Percentiles rank a stretch among this genome's conserved stretches.
These are phyloP conservation scores for Gastrophryne carolinensis DNA, from an alignment of 2,797 vertebrate genomes.

Conservation along the genomic window DNA sequence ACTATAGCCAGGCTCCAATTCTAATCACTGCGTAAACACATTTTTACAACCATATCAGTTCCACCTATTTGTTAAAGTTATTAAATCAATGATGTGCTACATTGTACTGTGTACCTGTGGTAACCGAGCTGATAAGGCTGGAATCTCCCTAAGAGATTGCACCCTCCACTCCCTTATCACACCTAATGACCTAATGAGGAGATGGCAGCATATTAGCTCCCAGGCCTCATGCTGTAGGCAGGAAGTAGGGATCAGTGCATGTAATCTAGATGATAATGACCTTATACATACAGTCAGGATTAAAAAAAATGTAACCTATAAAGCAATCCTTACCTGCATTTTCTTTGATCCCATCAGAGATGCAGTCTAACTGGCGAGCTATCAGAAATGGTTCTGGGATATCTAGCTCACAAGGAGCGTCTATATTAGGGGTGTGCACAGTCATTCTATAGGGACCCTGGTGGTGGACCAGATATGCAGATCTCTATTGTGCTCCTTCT, in stretches of 20 bases:
- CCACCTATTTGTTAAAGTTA: not conserved
- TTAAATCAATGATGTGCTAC: constrained; percentile 7
- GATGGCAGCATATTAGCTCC: not conserved
- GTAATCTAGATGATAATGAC: not conserved
- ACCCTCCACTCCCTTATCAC: not conserved
- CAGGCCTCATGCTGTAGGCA: not conserved
- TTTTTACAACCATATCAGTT: not conserved
- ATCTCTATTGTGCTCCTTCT: too few species aligned
- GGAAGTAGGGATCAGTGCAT: not conserved
- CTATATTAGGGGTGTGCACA: too few species aligned
- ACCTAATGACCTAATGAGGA: not conserved
- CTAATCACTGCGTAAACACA: not conserved
- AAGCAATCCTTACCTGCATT: too few species aligned
- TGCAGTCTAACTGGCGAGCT: too few species aligned
- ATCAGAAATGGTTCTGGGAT: too few species aligned
- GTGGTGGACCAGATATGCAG: too few species aligned
- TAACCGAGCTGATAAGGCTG: not conserved
- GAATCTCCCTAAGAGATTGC: constrained; percentile 11
- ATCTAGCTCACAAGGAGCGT: too few species aligned
- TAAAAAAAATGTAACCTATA: too few species aligned
- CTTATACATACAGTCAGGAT: too few species aligned
- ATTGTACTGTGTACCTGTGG: not conserved
- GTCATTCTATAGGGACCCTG: too few species aligned
- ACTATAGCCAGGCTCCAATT: not conserved
- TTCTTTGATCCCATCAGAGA: too few species aligned